Evolutionary conservation across 2,113 vertebrate genomes (phyloP).

Genomic region (Phyllostomus discolor): DNA sequence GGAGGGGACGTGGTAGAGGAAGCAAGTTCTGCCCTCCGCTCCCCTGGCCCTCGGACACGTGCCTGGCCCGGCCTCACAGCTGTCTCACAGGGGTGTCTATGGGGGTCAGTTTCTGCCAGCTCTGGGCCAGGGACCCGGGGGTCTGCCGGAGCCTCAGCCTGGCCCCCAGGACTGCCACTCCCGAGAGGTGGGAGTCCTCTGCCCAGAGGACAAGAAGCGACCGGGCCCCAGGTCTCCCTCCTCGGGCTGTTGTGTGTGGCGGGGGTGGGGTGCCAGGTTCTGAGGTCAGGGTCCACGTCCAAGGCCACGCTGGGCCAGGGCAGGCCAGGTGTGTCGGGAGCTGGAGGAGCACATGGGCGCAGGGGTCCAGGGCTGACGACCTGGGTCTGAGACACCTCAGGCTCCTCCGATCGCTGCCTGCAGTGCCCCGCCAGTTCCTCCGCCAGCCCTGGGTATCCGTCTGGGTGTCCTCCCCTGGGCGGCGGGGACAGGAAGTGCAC

Average conservation of each 20-base stretch:
- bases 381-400: not conserved
- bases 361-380: not conserved
- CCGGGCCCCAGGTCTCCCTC: not conserved
- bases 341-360: too few species aligned
- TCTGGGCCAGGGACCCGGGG: constrained; percentile 31
- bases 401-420: not conserved
- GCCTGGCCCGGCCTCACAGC: constrained; percentile 22
- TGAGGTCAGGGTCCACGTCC: not conserved
- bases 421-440: not conserved
- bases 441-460: not conserved
- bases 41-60: not conserved
- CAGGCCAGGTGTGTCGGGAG: not conserved
- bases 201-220: not conserved
- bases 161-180: not conserved
- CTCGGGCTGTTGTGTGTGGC: not conserved
- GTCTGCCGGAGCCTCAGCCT: constrained; percentile 9
- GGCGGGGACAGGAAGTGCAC: too few species aligned
- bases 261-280: not conserved
- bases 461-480: not conserved
- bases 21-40: not conserved
- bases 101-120: constrained; percentile 62
- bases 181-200: not conserved
- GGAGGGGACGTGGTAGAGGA: not conserved
- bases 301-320: not conserved
- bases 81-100: constrained; percentile 59